A percentile compares a stretch with the other conserved stretches of the same genome.
Conservation (phyloP, 2,797 vertebrate species). For the Melopsittacus undulatus region DNA sequence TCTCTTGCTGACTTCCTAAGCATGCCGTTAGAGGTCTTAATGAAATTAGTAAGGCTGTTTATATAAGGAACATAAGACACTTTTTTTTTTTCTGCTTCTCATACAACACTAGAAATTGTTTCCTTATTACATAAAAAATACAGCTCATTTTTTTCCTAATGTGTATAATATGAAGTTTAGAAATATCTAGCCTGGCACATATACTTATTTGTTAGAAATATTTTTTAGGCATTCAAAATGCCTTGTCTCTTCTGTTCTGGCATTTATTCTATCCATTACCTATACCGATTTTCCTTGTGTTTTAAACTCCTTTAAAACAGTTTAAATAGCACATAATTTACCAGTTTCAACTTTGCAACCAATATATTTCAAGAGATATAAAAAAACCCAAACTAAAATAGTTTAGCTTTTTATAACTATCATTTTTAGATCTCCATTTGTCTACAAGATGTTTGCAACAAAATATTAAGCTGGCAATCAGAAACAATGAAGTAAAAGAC, state of each 20-base stretch:
- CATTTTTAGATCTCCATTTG: background rate
- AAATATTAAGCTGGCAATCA: background rate
- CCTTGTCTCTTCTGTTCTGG: background rate
- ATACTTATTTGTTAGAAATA: background rate
- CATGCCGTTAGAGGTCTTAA: background rate
- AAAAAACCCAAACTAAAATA: background rate
- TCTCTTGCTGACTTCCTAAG: background rate
- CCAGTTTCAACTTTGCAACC: background rate
- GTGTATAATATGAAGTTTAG: background rate
- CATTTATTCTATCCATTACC: background rate
- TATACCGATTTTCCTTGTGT: background rate
- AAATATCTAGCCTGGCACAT: background rate
- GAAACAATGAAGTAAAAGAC: background rate
- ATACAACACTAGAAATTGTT: background rate
- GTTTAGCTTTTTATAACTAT: background rate
- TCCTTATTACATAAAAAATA: background rate
- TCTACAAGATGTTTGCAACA: background rate
- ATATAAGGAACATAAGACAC: background rate
- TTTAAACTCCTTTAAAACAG: background rate
- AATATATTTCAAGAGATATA: background rate
- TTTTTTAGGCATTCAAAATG: background rate
- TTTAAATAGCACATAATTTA: background rate
- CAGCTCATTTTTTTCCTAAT: background rate
- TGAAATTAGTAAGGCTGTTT: background rate
- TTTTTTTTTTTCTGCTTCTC: rapidly evolving